Percentiles rank a stretch among this genome's conserved stretches.
Conservation (phyloP, 2,888 invertebrate species). For the Lasius fuliginosus region DNA sequence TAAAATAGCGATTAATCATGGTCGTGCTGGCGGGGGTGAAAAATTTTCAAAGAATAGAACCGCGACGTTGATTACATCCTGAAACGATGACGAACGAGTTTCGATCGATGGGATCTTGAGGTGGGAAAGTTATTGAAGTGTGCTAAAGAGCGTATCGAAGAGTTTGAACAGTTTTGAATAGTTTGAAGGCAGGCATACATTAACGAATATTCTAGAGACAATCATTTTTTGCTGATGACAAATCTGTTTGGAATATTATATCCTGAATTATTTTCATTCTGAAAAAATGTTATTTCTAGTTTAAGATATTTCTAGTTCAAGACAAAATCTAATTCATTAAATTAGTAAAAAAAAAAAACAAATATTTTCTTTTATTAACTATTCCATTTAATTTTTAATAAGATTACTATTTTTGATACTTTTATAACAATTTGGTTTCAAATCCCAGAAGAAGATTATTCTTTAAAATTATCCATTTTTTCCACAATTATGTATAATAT, state of each 20-base stretch:
- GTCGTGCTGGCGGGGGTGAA: constrained; percentile 57
- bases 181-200: constrained; percentile 1
- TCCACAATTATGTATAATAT: constrained; percentile 6
- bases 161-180: constrained; percentile 30
- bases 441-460: not conserved
- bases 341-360: not conserved
- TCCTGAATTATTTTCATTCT: not conserved
- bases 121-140: constrained; percentile 43
- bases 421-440: not conserved
- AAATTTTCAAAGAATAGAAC: constrained; percentile 61
- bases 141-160: constrained; percentile 32
- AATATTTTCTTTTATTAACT: not conserved
- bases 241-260: not conserved
- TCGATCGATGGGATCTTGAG: constrained; percentile 34
- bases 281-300: not conserved
- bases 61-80: constrained; percentile 65
- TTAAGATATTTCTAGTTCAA: not conserved
- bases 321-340: not conserved
- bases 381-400: not conserved
- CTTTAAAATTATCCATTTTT: not conserved
- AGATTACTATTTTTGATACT: not conserved
- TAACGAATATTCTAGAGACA: not conserved
- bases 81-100: constrained; percentile 67
- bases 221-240: constrained; percentile 4
- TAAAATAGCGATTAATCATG: constrained; percentile 71